Evolutionary conservation across 2,797 vertebrate species (phyloP).

Genomic region (Pipistrellus kuhlii): DNA sequence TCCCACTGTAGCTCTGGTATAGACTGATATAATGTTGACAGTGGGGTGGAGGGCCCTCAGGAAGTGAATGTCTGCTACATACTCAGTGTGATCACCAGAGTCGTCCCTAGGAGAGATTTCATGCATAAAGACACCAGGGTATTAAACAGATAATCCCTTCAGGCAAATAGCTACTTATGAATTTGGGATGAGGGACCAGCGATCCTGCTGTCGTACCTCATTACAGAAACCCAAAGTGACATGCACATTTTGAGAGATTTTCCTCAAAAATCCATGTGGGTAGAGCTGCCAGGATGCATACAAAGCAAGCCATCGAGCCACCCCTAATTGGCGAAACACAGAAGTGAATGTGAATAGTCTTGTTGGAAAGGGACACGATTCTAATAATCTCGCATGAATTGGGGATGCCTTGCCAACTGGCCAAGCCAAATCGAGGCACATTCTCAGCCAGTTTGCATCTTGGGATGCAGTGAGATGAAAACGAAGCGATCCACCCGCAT

Average conservation of each 20-base stretch:
- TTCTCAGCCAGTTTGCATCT: constrained; percentile 75
- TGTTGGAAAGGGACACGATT: constrained; percentile 61
- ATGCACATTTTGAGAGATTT: constrained; percentile 46
- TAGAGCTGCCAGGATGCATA: constrained; percentile 67
- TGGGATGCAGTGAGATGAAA: constrained; percentile 81
- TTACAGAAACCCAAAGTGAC: constrained; percentile 57
- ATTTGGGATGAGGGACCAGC: constrained; percentile 51
- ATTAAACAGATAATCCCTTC: constrained; percentile 56
- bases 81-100: not conserved
- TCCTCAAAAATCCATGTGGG: constrained; percentile 55
- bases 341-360: constrained; percentile 72
- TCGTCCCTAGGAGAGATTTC: constrained; percentile 25
- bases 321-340: constrained; percentile 73
- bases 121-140: constrained; percentile 21
- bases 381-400: constrained; percentile 83
- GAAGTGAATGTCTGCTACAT: constrained; percentile 56
- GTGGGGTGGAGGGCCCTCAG: constrained; percentile 24
- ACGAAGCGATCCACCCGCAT: constrained; percentile 80
- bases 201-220: not conserved
- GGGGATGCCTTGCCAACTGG: constrained; percentile 80
- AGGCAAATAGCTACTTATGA: not conserved
- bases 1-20: not conserved
- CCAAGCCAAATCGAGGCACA: constrained; percentile 71
- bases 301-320: constrained; percentile 72
- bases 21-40: not conserved